Conservation (phyloP, 1,140 invertebrate species). For the Plutomurus gul region DNA sequence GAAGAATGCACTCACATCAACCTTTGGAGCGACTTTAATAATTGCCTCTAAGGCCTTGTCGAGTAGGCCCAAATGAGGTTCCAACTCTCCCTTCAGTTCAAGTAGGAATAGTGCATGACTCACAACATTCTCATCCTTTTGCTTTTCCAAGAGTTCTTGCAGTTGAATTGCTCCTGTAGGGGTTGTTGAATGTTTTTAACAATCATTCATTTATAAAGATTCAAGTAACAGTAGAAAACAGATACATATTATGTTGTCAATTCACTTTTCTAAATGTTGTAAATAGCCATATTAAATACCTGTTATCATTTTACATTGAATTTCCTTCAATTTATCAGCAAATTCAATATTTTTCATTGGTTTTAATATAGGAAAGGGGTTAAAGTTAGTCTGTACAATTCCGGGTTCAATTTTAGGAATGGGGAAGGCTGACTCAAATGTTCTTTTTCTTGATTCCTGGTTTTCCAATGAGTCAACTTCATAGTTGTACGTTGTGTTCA, state of each 20-base stretch:
- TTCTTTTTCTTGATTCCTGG: too few species aligned
- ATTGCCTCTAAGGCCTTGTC: not conserved
- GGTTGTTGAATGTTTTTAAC: too few species aligned
- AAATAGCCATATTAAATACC: too few species aligned
- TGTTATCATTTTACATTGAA: constrained; percentile 4
- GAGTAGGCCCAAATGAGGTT: not conserved
- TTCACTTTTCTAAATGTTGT: too few species aligned
- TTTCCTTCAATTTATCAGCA: not conserved
- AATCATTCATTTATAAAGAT: not conserved
- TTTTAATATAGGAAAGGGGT: not conserved
- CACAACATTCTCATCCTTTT: not conserved
- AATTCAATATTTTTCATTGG: constrained; percentile 21
- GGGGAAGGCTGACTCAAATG: not conserved
- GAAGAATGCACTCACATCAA: not conserved
- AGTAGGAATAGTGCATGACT: constrained; percentile 5
- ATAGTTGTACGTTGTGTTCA: not conserved
- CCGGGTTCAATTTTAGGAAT: not conserved
- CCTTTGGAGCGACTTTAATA: constrained; percentile 8
- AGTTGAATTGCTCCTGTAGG: constrained; percentile 3
- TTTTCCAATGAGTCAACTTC: not conserved
- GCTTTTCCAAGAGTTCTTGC: constrained; percentile 2
- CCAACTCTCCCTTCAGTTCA: not conserved
- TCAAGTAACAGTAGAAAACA: not conserved
- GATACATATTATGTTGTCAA: too few species aligned
- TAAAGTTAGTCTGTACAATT: not conserved